phyloP scores from a whole-genome alignment of 1,140 invertebrate genomes.

The Octopus sinensis region DNA sequence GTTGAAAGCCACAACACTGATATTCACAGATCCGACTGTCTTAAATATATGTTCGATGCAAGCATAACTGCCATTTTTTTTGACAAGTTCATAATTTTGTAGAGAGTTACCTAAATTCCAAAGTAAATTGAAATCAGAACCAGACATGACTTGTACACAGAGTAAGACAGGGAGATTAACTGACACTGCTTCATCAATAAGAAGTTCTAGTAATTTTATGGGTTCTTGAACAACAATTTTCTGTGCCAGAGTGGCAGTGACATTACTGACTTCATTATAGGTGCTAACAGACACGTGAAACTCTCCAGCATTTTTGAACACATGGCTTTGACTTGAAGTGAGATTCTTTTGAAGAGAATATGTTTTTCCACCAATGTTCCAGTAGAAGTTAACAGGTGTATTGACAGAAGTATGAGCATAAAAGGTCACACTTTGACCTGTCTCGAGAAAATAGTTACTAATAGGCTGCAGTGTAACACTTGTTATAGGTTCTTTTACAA shows the following conservation, averaged over 20 bases:
- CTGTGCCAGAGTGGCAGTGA: background rate
- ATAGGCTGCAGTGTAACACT: background rate
- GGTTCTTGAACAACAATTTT: background rate
- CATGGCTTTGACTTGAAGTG: background rate
- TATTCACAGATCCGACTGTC: background rate
- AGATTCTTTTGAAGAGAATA: background rate
- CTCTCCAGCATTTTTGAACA: background rate
- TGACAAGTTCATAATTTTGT: background rate
- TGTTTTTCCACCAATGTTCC: background rate
- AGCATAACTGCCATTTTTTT: background rate
- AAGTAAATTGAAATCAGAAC: background rate
- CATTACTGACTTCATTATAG: background rate
- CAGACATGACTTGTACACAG: background rate
- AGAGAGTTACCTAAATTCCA: background rate
- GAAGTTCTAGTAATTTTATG: background rate
- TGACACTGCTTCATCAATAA: background rate
- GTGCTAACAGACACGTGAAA: background rate
- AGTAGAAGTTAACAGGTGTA: background rate
- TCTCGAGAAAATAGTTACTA: background rate
- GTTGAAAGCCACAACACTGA: background rate
- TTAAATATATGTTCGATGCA: background rate
- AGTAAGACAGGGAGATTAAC: background rate
- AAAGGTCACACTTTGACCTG: background rate
- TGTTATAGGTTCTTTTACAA: background rate
- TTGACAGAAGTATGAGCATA: background rate